Percentiles rank a stretch among this genome's conserved stretches.
Evolutionary conservation across 2,113 vertebrate species (phyloP).

Genomic region (Pachypanchax playfairii): DNA sequence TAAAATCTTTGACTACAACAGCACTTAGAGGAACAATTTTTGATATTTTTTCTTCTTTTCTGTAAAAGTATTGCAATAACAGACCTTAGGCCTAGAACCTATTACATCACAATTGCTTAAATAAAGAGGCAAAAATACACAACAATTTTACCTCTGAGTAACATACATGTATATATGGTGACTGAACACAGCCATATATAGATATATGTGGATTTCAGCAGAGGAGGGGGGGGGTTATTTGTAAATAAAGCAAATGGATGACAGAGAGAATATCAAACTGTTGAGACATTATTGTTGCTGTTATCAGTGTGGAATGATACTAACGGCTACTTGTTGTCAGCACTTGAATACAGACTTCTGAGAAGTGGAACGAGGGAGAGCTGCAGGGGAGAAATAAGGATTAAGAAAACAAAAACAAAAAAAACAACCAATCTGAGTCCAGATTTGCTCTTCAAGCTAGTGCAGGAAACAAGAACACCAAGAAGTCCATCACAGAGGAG

Average conservation of each 20-base stretch:
- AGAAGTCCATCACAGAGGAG: slow-evolving; percentile 22
- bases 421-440: slow-evolving; percentile 47
- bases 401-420: slow-evolving; percentile 5
- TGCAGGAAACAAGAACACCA: slow-evolving; percentile 57
- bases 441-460: slow-evolving; percentile 73
- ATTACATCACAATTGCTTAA: slow-evolving; percentile 90
- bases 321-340: slow-evolving; percentile 77
- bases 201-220: slow-evolving; percentile 42
- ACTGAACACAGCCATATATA: slow-evolving; percentile 49
- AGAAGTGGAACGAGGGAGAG: slow-evolving; percentile 68
- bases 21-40: slow-evolving; percentile 92
- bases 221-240: slow-evolving; percentile 56
- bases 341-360: slow-evolving; percentile 79
- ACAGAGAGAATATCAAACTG: slow-evolving; percentile 76
- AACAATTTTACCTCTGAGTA: slow-evolving; percentile 80
- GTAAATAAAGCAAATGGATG: slow-evolving; percentile 78
- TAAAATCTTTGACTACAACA: slow-evolving; percentile 94
- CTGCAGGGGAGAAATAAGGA: slow-evolving; percentile 40
- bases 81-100: slow-evolving; percentile 92
- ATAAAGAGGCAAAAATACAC: slow-evolving; percentile 84
- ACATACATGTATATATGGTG: slow-evolving; percentile 25
- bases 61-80: slow-evolving; percentile 93
- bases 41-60: slow-evolving; percentile 77
- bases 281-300: slow-evolving; percentile 60
- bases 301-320: slow-evolving; percentile 71